These are phyloP conservation scores for Styela clava DNA, from an alignment of 23 tunicate species.

Conservation along the genomic window DNA sequence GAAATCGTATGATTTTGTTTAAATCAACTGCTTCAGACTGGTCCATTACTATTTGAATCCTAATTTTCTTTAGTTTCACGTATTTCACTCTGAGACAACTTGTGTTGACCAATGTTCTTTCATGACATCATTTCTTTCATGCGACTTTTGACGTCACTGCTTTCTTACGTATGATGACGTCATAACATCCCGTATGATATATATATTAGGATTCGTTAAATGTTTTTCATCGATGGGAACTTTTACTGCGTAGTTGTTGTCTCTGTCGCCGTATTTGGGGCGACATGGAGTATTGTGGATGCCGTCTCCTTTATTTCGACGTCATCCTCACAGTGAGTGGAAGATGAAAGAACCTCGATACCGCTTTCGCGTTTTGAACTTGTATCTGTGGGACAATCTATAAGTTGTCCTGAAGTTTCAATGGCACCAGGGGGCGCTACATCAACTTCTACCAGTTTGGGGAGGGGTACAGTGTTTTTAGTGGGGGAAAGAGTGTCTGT, in stretches of 20 bases:
- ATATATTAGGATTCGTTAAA: neutral
- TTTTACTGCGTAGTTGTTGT: too few species aligned
- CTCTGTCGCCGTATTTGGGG: too few species aligned
- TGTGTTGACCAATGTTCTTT: too few species aligned
- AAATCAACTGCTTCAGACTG: too few species aligned
- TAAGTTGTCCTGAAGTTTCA: neutral
- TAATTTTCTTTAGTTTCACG: too few species aligned
- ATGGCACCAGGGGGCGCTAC: neutral
- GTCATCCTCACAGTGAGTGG: conserved; percentile 12
- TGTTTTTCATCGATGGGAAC: neutral
- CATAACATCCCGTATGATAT: neutral
- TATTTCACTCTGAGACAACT: too few species aligned
- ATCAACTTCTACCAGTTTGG: neutral
- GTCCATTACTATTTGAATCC: too few species aligned
- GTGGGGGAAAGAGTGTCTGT: neutral
- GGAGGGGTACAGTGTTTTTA: neutral
- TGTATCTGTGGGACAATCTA: neutral
- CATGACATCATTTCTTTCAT: too few species aligned
- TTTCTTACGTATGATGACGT: neutral
- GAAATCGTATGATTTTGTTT: too few species aligned
- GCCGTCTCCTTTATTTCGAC: neutral
- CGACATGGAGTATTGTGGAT: too few species aligned
- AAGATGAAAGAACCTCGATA: neutral
- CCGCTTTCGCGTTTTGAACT: conserved; percentile 18
- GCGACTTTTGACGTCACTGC: too few species aligned